Base-by-base conservation (phyloP, 1,140 invertebrate genomes). In the Drosophila grimshawi region DNA sequence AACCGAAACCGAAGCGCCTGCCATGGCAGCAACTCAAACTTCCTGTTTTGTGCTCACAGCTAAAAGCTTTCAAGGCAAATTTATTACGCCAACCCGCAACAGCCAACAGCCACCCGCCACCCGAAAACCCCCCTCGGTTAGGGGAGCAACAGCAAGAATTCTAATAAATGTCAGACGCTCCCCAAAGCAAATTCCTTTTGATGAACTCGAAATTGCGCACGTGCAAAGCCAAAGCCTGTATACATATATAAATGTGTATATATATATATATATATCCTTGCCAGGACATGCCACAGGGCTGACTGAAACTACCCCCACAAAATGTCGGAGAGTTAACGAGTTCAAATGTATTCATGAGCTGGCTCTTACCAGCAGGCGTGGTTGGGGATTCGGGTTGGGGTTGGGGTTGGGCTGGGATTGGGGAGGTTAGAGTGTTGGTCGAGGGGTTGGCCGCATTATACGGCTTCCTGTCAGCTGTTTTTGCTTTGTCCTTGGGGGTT, bases 311-410 rank as follows among this genome's bases (percentile, higher is more conserved):
- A 67, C 32, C 59, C 39, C 39, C 39, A 43, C 19, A 41, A 3
- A 43, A 43, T 43, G 39, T 43, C 51, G 10, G 65, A 55, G 56
- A 79, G 83, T 88, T 91, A 91, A 91, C 88, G 88, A 91, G 88
- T 85, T 81, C 88, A 91, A 91, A 91, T 91, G 83, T 91, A 91
- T 91, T 91, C 88, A 91, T 91, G 83, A 91, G 88, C 83, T 63
- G 57, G 80, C 80, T 75, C 74, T 76, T 83, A 91, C 88, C 86
- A 88, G 83, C 66, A 32, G 39, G 30, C 6, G 2, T 51, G 11
- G 7, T 30, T 19, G 19, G 19, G 19, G 19, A 19, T 19, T 19
- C 2, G 45, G 32, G 27, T 43, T 7, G 8, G 51, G 29, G 4
- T 11, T 37, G 33, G 55, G 53, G 63, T 69, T 29, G 8, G 56